Percentiles rank a stretch among this genome's conserved stretches.
phyloP scores from a whole-genome alignment of 1,140 invertebrate genomes.

The Drosophila arawakana region DNA sequence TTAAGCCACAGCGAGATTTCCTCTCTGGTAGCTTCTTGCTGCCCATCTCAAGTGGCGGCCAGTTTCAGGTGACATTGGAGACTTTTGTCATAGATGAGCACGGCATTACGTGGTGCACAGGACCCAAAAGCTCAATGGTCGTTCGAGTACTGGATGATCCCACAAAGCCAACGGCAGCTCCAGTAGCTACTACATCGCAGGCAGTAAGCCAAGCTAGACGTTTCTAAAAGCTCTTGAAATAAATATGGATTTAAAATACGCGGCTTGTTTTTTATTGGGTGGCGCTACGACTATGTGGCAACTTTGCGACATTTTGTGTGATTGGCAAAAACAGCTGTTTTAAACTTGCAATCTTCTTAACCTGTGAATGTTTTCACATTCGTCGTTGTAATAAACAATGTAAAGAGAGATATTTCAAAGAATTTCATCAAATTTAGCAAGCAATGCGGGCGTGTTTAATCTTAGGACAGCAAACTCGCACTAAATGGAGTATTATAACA shows the following conservation, averaged over 20 bases:
- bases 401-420: slow-evolving; percentile 19
- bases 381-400: slow-evolving; percentile 57
- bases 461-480: slow-evolving; percentile 6
- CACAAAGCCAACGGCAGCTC: slow-evolving; percentile 60
- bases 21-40: slow-evolving; percentile 92
- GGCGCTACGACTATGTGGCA: slow-evolving; percentile 6
- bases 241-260: slow-evolving; percentile 20
- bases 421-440: slow-evolving; percentile 16
- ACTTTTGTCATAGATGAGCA: slow-evolving; percentile 83
- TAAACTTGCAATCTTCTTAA: slow-evolving; percentile 47
- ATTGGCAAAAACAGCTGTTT: slow-evolving; percentile 46
- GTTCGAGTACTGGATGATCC: slow-evolving; percentile 83
- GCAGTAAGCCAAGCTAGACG: slow-evolving; percentile 62
- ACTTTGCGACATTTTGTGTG: slow-evolving; percentile 18
- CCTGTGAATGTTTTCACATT: slow-evolving; percentile 46
- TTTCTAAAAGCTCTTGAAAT: slow-evolving; percentile 53
- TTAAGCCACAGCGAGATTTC: slow-evolving; percentile 91
- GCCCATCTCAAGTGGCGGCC: slow-evolving; percentile 80
- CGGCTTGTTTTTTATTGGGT: neutral
- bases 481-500: slow-evolving; percentile 35
- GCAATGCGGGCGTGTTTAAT: slow-evolving; percentile 40
- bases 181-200: slow-evolving; percentile 65
- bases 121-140: slow-evolving; percentile 81
- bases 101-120: slow-evolving; percentile 81
- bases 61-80: slow-evolving; percentile 83